These are phyloP conservation scores for Rhorus exstirpatorius DNA, from an alignment of 2,888 invertebrate genomes.

Conservation along the genomic window DNA sequence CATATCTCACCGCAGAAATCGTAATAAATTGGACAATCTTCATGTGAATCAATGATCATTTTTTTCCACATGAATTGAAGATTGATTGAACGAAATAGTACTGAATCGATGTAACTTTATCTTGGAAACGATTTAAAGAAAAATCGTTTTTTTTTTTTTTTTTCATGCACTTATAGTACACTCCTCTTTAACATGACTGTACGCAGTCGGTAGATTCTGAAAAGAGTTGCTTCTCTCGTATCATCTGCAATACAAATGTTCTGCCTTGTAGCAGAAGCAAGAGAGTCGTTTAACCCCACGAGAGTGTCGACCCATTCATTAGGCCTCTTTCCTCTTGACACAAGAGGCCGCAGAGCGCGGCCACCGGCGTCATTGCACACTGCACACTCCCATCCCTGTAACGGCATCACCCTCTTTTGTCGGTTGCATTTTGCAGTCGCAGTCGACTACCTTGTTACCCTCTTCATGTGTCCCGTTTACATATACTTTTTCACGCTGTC, in stretches of 20 bases:
- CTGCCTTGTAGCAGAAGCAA: slow-evolving; percentile 25
- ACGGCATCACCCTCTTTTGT: slow-evolving; percentile 55
- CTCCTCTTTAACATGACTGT: neutral
- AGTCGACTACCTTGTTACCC: slow-evolving; percentile 1
- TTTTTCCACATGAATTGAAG: no score
- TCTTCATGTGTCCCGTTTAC: neutral
- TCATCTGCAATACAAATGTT: slow-evolving; percentile 64
- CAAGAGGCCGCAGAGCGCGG: slow-evolving; percentile 59
- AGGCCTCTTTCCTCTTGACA: slow-evolving; percentile 71
- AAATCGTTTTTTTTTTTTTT: neutral
- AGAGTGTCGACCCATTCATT: slow-evolving; percentile 71
- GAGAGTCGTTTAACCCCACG: slow-evolving; percentile 64
- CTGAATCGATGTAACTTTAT: neutral
- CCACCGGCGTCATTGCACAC: slow-evolving; percentile 60
- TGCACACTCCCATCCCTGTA: slow-evolving; percentile 49
- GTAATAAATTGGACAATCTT: no score
- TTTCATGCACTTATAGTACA: neutral
- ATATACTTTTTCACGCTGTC: slow-evolving; percentile 38
- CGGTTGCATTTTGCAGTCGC: slow-evolving; percentile 49
- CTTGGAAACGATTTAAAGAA: neutral
- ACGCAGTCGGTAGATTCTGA: neutral
- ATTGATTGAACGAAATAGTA: no score
- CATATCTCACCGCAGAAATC: no score
- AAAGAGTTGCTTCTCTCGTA: slow-evolving; percentile 48
- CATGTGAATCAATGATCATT: no score